Evolutionary conservation across 2,888 invertebrate species (phyloP).

Genomic region (Drosophila longiperda): DNA sequence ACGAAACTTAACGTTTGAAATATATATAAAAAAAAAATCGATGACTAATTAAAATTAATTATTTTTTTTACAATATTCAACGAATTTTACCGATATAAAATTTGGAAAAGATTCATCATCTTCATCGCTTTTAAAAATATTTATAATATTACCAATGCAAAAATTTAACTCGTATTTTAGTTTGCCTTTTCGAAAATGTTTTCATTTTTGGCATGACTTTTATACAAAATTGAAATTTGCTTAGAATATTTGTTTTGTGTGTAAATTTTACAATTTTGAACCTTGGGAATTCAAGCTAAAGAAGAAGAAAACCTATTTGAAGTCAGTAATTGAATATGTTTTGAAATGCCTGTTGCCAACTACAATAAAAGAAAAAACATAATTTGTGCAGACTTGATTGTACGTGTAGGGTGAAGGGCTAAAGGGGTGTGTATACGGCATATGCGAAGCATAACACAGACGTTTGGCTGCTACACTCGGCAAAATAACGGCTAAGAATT

Average conservation of each 20-base stretch:
- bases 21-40: too few relatives aligned
- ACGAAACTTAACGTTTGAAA: background rate
- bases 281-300: background rate
- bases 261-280: background rate
- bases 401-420: slow-evolving; percentile 2
- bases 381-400: background rate
- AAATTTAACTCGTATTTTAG: background rate
- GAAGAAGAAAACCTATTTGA: background rate
- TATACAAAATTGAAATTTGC: background rate
- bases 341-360: background rate
- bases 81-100: background rate
- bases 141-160: background rate
- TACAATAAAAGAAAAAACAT: slow-evolving; percentile 8
- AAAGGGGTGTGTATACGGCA: slow-evolving; percentile 1
- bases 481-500: background rate
- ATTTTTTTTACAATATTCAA: too few relatives aligned
- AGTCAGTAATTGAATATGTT: background rate
- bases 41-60: too few relatives aligned
- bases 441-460: slow-evolving; percentile 12
- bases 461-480: background rate
- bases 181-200: background rate
- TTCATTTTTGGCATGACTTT: background rate
- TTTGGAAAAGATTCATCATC: background rate
- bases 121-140: background rate
- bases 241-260: background rate